phyloP scores from a whole-genome alignment of 2,797 vertebrate genomes.

The Malacoraja senta region DNA sequence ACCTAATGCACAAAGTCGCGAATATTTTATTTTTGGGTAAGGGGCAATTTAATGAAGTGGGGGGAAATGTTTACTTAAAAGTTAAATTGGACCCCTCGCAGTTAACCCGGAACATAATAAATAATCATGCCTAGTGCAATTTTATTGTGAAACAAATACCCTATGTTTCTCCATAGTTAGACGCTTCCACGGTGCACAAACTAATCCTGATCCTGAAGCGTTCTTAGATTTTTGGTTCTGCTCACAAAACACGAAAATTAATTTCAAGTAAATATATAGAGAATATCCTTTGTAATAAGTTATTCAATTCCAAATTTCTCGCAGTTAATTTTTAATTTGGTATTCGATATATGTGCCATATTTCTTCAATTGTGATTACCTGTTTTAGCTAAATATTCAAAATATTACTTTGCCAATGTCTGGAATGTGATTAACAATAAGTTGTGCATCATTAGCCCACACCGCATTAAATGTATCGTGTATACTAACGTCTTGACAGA shows the following conservation, averaged over 20 bases:
- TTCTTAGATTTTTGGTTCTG: constrained; percentile 1
- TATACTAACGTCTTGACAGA: not conserved
- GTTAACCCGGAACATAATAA: not conserved
- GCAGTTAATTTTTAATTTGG: not conserved
- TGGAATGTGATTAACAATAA: not conserved
- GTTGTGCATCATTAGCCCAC: not conserved
- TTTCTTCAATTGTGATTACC: too few species aligned
- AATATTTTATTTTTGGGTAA: not conserved
- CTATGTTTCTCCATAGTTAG: not conserved
- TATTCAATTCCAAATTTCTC: not conserved
- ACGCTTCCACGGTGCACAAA: not conserved
- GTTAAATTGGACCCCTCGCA: constrained; percentile 3
- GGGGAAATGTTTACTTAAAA: not conserved
- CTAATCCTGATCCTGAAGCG: not conserved
- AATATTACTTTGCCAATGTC: not conserved
- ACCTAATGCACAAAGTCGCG: not conserved
- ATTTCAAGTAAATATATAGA: not conserved
- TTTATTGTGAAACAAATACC: not conserved
- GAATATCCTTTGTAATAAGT: not conserved
- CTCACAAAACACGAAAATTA: not conserved
- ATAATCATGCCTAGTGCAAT: not conserved
- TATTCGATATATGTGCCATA: not conserved
- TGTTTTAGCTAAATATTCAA: not conserved
- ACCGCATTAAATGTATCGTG: not conserved
- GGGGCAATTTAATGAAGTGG: not conserved